Evolutionary conservation across 2,888 invertebrate genomes (phyloP).

Genomic region (Melanchra persicariae): DNA sequence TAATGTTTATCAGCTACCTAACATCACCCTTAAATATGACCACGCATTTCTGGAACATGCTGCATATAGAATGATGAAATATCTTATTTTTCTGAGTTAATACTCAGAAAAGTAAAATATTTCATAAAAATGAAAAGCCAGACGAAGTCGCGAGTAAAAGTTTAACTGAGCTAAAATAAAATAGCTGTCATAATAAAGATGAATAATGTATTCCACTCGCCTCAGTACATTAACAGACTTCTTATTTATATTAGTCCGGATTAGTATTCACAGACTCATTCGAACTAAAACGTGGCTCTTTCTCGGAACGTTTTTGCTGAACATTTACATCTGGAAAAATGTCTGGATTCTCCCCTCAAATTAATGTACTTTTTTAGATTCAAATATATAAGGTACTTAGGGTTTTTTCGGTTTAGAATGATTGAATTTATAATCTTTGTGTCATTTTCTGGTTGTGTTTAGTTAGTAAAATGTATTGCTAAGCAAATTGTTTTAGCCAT

Average conservation of each 20-base stretch:
- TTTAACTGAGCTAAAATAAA: not conserved
- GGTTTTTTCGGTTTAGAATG: not conserved
- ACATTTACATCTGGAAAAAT: constrained; percentile 6
- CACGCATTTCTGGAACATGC: too few relatives aligned
- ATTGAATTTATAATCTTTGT: not conserved
- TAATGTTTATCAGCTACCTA: too few relatives aligned
- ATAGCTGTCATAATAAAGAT: constrained; percentile 14
- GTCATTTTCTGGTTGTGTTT: not conserved
- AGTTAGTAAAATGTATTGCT: not conserved
- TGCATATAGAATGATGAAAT: too few relatives aligned
- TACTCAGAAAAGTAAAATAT: too few relatives aligned
- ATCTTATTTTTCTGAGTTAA: too few relatives aligned
- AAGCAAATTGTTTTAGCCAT: not conserved
- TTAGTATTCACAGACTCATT: constrained; percentile 50
- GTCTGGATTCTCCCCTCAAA: not conserved
- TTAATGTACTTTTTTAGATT: constrained; percentile 17
- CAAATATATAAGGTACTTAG: not conserved
- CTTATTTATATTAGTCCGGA: constrained; percentile 45
- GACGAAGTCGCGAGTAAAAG: not conserved
- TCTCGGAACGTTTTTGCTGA: constrained; percentile 2
- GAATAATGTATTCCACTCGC: constrained; percentile 45
- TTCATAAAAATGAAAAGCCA: too few relatives aligned
- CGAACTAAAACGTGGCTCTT: constrained; percentile 14
- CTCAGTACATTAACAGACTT: constrained; percentile 31
- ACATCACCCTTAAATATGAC: too few relatives aligned